Evolutionary conservation across 2,113 vertebrate genomes (phyloP), one percentile per base, ranked within the genome.

Genomic region (Empidonax alnorum): DNA sequence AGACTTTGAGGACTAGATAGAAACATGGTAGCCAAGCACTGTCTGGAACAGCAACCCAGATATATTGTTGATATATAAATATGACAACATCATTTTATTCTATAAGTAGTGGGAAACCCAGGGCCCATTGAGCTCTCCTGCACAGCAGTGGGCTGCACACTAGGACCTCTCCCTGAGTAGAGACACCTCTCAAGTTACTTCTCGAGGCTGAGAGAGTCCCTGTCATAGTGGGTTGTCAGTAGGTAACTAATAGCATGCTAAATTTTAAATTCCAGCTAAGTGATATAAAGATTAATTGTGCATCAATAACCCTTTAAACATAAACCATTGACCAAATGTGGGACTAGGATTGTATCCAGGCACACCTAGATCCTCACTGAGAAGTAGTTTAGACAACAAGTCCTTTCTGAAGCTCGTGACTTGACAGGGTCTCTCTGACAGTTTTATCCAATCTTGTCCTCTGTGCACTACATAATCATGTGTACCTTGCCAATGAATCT

Each of bases 1-100:
- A 35, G 42, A 31, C 30, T 39, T 67, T 67, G 16, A 13, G 30
- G 30, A 58, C 8, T 0, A 0, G 20, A 10, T 8, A 14, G n/a
- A 19, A 74, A 19, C 5, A 24, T 3, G 12, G 2, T 39, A 56
- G 24, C 6, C 42, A 85, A 49, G 30, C 56, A 7, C 35, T 42
- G 61, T 42, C 35, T 58, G 35, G 1, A 1, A 13, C 24, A 58
- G 19, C n/a, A 42, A 49, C 8, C 42, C 28, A 41, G 20, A 41
- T 3, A 12, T 49, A 10, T 8, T 56, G 19, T 16, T 49, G n/a
- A 15, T 66, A 20, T 39, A 39, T 11, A 41, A 12, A 41, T 41
- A 49, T 20, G 23, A 41, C 7, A 15, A 12, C 49, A 47, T 49
- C 3, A 30, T 17, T 42, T 67, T 68, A 31, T 24, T 76, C 6